Evolutionary conservation across 2,888 invertebrate species (phyloP).

Genomic region (Ypsolopha scabrella): DNA sequence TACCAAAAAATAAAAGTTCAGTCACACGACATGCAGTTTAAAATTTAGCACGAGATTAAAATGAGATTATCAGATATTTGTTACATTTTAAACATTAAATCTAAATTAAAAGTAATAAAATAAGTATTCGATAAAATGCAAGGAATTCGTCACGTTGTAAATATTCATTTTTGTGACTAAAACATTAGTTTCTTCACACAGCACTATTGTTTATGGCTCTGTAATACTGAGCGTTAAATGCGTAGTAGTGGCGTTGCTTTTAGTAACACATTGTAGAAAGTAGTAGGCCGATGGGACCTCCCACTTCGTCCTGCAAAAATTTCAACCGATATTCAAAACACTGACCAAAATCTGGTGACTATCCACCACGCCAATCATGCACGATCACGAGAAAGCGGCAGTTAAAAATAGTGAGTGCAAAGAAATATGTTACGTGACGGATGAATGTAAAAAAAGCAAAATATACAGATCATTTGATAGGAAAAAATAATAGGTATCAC

Average conservation of each 20-base stretch:
- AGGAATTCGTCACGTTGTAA: background rate
- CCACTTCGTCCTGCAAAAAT: conserved; percentile 77
- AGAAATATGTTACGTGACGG: conserved; percentile 41
- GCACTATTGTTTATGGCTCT: conserved; percentile 33
- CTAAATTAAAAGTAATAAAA: background rate
- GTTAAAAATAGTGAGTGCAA: conserved; percentile 48
- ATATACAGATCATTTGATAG: conserved; percentile 54
- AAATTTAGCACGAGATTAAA: conserved; percentile 27
- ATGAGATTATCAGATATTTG: conserved; percentile 1
- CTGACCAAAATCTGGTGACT: conserved; percentile 13
- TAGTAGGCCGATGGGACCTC: conserved; percentile 74
- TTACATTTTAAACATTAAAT: background rate
- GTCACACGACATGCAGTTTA: conserved; percentile 37
- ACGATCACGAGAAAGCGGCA: conserved; percentile 29
- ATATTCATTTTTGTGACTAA: conserved; percentile 5
- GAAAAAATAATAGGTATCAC: conserved; percentile 6
- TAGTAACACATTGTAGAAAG: conserved; percentile 75
- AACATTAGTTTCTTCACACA: conserved; percentile 24
- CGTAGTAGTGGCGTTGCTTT: conserved; percentile 23
- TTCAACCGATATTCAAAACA: conserved; percentile 51
- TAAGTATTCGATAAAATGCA: conserved; percentile 6
- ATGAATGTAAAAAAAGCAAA: conserved; percentile 39
- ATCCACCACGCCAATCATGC: conserved; percentile 39
- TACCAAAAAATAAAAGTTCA: conserved; percentile 15
- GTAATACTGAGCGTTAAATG: conserved; percentile 34